Evolutionary conservation across 2,113 vertebrate species (phyloP), one percentile per base, ranked within the genome.

Genomic region (Trichomycterus rosablanca): DNA sequence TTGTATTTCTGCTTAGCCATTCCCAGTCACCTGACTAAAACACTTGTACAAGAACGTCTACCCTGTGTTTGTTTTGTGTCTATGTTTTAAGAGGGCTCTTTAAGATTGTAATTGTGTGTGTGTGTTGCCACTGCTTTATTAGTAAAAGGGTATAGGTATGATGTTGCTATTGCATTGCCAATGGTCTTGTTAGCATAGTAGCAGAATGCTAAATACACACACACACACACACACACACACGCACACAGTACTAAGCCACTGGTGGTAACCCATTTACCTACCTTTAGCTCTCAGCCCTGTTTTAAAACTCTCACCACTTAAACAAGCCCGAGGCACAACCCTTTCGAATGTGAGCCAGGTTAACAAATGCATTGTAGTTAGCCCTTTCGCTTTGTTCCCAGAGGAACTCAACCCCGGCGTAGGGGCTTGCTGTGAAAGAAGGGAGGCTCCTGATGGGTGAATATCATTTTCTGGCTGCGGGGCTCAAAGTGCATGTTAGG

Each of bases 151-250:
- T 75, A 76, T 80, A 81, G 73, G 78, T 80, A 75, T 80, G 80
- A 73, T 81, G 80, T 81, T 83, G 74, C 74, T 75, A 68, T 72
- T 74, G 75, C 78, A 82, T 84, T 78, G 74, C 68, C 81, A 83
- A 82, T 82, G 78, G 82, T 77, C 77, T 78, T 80, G 82, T 87
- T 88, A 84, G 84, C 84, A 88, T 85, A 83, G 82, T 74, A 81
- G 80, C 81, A 30, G 71, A 73, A 74, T 83, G 80, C 76, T 84
- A 81, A 84, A 86, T 72, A 57, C 45, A 68, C 71, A 76, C 72
- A 44, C 53, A 76, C 59, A 12, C 30, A 32, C 56, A 35, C 7
- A 16, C 26, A 26, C 23, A 52, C 66, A 58, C 75, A 66, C 54
- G 50, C 50, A 63, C 51, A 64, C 59, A 50, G 66, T 77, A n/a